Percentiles rank a stretch among this genome's conserved stretches.
Conservation (phyloP, 2,113 vertebrate species). For the Ariopsis seemanni region DNA sequence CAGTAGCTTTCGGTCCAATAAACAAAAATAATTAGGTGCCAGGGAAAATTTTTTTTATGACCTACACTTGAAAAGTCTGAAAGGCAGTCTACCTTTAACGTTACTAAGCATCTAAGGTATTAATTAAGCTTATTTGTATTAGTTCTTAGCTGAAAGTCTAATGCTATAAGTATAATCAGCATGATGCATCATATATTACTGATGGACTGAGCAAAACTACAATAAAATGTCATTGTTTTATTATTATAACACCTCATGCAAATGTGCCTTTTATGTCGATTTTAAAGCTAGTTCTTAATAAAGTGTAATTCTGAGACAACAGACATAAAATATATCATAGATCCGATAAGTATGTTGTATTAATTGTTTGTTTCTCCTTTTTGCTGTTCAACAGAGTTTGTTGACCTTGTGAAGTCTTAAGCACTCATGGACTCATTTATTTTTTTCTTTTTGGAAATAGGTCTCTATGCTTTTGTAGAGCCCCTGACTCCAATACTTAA, state of each 20-base stretch:
- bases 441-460: conserved; percentile 48
- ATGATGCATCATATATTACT: background rate
- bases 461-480: conserved; percentile 51
- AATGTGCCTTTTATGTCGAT: background rate
- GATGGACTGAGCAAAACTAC: background rate
- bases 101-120: background rate
- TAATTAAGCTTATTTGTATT: background rate
- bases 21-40: no score
- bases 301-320: background rate
- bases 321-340: background rate
- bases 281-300: background rate
- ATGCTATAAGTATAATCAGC: no score
- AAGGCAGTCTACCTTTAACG: no score
- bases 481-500: conserved; percentile 49
- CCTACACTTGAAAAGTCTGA: no score
- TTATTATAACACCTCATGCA: background rate
- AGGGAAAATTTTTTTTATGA: no score
- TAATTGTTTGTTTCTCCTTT: conserved; percentile 22
- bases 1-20: no score
- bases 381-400: conserved; percentile 59
- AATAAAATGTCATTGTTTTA: background rate
- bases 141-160: background rate
- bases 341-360: background rate
- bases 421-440: conserved; percentile 29
- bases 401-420: conserved; percentile 63